Evolutionary conservation across 2,888 invertebrate species (phyloP).

Genomic region (Hydroisotoma schaefferi): DNA sequence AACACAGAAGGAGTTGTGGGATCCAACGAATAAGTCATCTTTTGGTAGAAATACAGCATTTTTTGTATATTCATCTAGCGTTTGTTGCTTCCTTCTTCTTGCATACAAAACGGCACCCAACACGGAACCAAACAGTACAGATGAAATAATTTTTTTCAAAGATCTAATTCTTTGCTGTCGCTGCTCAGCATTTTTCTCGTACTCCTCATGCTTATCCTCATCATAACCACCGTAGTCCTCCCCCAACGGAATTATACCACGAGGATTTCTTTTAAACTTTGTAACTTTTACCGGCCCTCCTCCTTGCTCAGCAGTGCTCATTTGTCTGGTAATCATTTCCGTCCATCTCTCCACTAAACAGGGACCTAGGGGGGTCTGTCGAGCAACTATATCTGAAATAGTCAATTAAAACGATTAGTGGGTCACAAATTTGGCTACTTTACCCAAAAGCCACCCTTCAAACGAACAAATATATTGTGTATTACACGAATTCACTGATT

Average conservation of each 20-base stretch:
- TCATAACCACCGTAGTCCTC: constrained; percentile 29
- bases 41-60: constrained; percentile 29
- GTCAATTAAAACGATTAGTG: too few relatives aligned
- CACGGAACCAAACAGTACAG: constrained; percentile 34
- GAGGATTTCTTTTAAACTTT: background rate
- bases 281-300: background rate
- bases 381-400: too few relatives aligned
- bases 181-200: constrained; percentile 29
- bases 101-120: constrained; percentile 29
- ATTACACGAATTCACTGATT: too few relatives aligned
- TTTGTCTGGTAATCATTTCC: background rate
- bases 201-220: constrained; percentile 32
- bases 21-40: constrained; percentile 35
- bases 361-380: too few relatives aligned
- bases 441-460: too few relatives aligned
- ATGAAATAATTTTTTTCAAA: constrained; percentile 43
- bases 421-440: too few relatives aligned
- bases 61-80: constrained; percentile 27
- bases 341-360: background rate
- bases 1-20: constrained; percentile 26
- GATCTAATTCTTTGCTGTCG: constrained; percentile 22
- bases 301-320: background rate
- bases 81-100: constrained; percentile 21
- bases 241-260: background rate
- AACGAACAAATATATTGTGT: too few relatives aligned